Conservation (phyloP, 1,140 invertebrate genomes). For the Aplysia californica region DNA sequence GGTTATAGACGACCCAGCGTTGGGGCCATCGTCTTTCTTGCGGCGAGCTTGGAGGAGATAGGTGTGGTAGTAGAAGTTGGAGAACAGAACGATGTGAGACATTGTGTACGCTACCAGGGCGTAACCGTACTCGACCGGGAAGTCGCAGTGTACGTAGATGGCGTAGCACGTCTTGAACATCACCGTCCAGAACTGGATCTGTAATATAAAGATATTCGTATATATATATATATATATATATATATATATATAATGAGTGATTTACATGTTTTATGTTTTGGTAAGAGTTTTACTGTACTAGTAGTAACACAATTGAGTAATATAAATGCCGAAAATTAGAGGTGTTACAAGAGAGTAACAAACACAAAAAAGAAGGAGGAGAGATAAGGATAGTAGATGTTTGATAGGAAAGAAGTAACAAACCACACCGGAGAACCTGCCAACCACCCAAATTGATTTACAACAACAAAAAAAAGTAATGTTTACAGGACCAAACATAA, state of each 20-base stretch:
- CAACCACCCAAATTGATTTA: no score
- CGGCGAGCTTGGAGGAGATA: slow-evolving; percentile 28
- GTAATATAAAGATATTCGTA: slow-evolving; percentile 31
- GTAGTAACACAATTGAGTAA: neutral
- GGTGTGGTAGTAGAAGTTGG: slow-evolving; percentile 81
- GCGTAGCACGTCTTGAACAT: slow-evolving; percentile 76
- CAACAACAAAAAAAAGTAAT: no score
- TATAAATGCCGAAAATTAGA: neutral
- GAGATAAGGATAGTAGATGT: no score
- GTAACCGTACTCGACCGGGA: slow-evolving; percentile 61
- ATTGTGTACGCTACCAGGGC: slow-evolving; percentile 64
- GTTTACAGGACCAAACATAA: no score
- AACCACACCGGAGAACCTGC: no score
- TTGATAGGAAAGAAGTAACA: no score
- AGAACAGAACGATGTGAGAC: slow-evolving; percentile 78
- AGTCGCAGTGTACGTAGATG: slow-evolving; percentile 63
- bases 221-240: neutral
- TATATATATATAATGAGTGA: no score
- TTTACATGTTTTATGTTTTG: no score
- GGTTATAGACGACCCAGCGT: no score
- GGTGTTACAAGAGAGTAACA: neutral
- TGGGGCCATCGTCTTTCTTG: neutral
- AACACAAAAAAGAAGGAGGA: no score
- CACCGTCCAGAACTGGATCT: slow-evolving; percentile 87
- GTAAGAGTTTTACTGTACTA: no score